phyloP scores from a whole-genome alignment of 2,888 invertebrate species.

The Nephrotoma appendiculata region DNA sequence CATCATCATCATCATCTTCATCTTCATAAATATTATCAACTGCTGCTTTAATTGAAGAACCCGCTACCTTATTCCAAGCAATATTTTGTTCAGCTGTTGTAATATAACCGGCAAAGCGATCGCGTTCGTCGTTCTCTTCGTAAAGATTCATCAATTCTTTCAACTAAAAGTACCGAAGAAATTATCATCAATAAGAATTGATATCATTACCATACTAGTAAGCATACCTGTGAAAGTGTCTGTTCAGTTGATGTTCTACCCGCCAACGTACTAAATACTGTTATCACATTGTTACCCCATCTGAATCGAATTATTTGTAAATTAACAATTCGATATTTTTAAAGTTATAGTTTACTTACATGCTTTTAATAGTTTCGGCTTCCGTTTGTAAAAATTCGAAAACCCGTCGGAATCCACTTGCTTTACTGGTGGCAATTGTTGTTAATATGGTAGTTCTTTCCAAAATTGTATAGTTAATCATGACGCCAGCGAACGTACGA shows the following conservation, averaged over 20 bases:
- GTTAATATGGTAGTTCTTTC: background rate
- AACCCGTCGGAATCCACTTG: background rate
- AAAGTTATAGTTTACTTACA: background rate
- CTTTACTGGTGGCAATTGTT: background rate
- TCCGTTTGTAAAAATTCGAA: background rate
- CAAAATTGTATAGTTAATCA: background rate
- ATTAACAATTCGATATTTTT: too few species aligned
- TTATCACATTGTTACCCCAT: background rate
- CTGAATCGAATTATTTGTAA: background rate
- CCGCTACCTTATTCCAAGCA: background rate
- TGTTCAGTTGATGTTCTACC: background rate
- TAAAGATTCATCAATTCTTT: background rate
- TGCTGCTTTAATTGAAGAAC: background rate
- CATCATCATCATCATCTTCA: background rate
- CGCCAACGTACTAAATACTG: background rate
- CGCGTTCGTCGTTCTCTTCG: background rate
- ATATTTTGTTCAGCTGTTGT: background rate
- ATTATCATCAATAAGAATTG: background rate
- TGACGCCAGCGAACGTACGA: background rate
- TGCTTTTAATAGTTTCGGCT: background rate
- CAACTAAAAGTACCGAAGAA: background rate
- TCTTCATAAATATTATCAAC: background rate
- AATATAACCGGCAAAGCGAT: background rate
- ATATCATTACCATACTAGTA: background rate
- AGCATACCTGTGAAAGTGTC: background rate